Base-by-base conservation (phyloP, 30 jellyfish, hydroid and myxozoan species). In the Haliclystus octoradiatus region DNA sequence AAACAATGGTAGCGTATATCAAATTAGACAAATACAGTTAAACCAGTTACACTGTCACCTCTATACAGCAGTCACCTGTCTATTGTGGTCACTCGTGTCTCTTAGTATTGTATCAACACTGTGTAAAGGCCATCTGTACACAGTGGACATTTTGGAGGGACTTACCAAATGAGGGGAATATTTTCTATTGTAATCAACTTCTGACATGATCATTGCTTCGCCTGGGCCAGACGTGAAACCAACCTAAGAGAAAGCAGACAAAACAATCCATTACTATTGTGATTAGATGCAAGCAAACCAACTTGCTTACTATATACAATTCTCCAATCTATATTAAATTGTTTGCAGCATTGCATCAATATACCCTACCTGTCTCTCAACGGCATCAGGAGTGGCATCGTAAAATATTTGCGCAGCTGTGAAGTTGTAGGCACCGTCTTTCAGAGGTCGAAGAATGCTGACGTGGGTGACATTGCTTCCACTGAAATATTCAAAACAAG, bases 141-240 rank as follows among this genome's bases (percentile, higher is more conserved):
- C n/a, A n/a, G n/a, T n/a, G n/a, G n/a, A n/a, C n/a, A n/a, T n/a
- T 24, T 13, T 13, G 13, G 0, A 30, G 34, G 26, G 34, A 60
- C 94, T 74, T 50, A 88, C 97, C 79, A 88, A 62, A 75, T 88
- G 97, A 0, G 97, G 97, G 0, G 97, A 88, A 71, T 88, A 94
- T 66, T 88, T 88, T 63, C 97, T 75, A 52, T 76, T 68, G 84
- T 80, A 88, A 5, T 88, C 97, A 2, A 88, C 73, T 62, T 88
- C 97, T 2, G 94, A 63, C 89, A 88, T 88, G 66, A 88, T 81
- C 22, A 81, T 74, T 31, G 92, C 97, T 75, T 88, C 97, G 0
- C 97, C 97, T 34, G 97, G 97, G 31, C 84, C 88, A 19, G 97
- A 88, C 4, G 93, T 75, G 49, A 74, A 88, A 23, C 89, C 94